Percentiles rank a stretch among this genome's conserved stretches.
Conservation (phyloP, 2,888 invertebrate genomes). For the Pheosia gnoma region DNA sequence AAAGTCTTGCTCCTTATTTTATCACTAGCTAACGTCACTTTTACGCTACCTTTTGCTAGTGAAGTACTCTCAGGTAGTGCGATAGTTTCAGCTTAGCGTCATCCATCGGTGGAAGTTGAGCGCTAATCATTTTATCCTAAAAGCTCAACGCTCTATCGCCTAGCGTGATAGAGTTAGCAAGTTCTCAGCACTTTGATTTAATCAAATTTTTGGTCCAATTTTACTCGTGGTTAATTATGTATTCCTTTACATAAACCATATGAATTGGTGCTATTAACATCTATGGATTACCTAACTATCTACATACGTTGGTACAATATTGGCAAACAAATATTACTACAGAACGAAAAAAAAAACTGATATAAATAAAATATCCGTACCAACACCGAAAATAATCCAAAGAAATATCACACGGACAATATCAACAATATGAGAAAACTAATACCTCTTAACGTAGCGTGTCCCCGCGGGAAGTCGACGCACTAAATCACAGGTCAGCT, state of each 20-base stretch:
- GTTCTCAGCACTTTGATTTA: slow-evolving; percentile 63
- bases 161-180: slow-evolving; percentile 69
- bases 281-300: too few species aligned
- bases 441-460: slow-evolving; percentile 64
- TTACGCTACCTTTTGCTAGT: background rate
- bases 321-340: too few species aligned
- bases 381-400: slow-evolving; percentile 22
- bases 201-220: slow-evolving; percentile 69
- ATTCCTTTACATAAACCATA: slow-evolving; percentile 1
- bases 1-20: background rate
- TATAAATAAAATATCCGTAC: background rate
- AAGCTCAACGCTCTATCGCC: slow-evolving; percentile 75
- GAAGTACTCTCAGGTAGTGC: slow-evolving; percentile 44
- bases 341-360: too few species aligned
- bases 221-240: background rate
- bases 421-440: slow-evolving; percentile 56
- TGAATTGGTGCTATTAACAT: too few species aligned
- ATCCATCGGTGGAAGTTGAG: slow-evolving; percentile 65
- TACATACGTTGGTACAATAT: too few species aligned
- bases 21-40: background rate
- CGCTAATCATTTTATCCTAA: slow-evolving; percentile 81
- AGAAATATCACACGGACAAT: slow-evolving; percentile 48
- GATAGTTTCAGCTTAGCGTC: slow-evolving; percentile 62
- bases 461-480: slow-evolving; percentile 57
- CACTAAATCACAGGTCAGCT: slow-evolving; percentile 76